Evolutionary conservation across 2,888 invertebrate genomes (phyloP), one percentile per base, ranked within the genome.

Genomic region (Gibbula magus): DNA sequence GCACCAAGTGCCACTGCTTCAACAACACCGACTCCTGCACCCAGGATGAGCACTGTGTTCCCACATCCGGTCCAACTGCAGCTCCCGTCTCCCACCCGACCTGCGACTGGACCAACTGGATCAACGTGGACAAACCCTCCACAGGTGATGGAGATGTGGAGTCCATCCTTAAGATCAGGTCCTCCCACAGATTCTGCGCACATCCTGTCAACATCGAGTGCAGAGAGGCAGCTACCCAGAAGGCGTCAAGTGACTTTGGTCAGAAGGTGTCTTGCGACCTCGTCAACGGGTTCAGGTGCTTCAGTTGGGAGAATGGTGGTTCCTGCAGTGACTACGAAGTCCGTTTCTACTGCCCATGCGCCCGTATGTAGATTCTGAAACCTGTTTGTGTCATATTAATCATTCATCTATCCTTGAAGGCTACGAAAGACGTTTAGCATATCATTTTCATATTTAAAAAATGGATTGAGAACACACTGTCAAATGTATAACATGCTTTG

Each of bases 1-100:
- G 96, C 89, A 94, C 95, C 87, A 94, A 95, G 18, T 97, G 97
- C 89, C 97, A 97, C 87, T 97, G 97, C 88, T 93, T 96, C 8
- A 94, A 96, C 89, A 97, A 97, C 92, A 94, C 94, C 29, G 95
- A 96, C 81, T 94, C 95, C 70, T 97, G 97, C 90, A 95, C 89
- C 92, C 94, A 39, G 35, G 83, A 81, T 77, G 86, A 86, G 16
- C 77, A 80, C 35, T 85, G 86, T 39, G 56, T 70, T 0, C 75
- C 86, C 13, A 83, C 86, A n/a, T 53, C 83, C 20, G 67, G 77
- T 20, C 79, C 84, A 4, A 81, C 86, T 22, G 75, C 61, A 29
- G 18, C 20, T 18, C 80, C 85, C 8, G 51, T 61, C 16, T 18
- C 79, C 16, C 80, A 80, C 18, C 88, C 88, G 10, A 84, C 84